Conservation (phyloP, 2,888 invertebrate genomes). For the Cephus spinipes region DNA sequence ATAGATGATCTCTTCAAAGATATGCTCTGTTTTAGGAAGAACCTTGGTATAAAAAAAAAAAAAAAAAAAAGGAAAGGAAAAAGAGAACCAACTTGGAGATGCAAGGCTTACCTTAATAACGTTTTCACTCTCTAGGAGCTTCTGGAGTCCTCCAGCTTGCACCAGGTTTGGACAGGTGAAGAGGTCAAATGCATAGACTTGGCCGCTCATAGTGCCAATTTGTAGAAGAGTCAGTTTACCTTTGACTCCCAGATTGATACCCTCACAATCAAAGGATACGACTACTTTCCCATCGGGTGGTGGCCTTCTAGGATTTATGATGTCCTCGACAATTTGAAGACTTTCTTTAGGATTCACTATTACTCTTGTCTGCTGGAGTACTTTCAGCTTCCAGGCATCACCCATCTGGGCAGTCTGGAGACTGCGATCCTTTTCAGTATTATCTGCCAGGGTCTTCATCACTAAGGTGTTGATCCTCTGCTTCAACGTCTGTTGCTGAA, state of each 20-base stretch:
- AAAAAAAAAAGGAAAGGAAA: background rate
- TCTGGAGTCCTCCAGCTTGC: constrained; percentile 81
- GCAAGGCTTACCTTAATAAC: constrained; percentile 77
- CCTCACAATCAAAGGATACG: constrained; percentile 92
- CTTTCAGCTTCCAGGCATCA: constrained; percentile 84
- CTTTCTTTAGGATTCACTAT: constrained; percentile 85
- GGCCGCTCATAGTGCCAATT: constrained; percentile 84
- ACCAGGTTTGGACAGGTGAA: constrained; percentile 86
- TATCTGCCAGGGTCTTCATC: constrained; percentile 90
- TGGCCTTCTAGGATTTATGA: constrained; percentile 70
- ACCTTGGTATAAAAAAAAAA: background rate
- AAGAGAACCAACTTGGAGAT: background rate
- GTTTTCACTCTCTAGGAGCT: constrained; percentile 82
- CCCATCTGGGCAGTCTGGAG: constrained; percentile 66
- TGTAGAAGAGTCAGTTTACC: constrained; percentile 90
- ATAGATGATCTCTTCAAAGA: background rate
- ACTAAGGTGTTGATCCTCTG: constrained; percentile 90
- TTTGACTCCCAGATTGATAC: constrained; percentile 90
- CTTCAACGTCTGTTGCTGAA: constrained; percentile 78
- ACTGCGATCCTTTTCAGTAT: constrained; percentile 75
- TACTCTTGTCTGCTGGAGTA: constrained; percentile 85
- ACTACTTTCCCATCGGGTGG: constrained; percentile 65
- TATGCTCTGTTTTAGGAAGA: background rate
- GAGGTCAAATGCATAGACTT: constrained; percentile 89
- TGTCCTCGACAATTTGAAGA: constrained; percentile 79